These are phyloP conservation scores for Ptychochromis oligacanthus DNA, from an alignment of 2,113 vertebrate species.

Conservation along the genomic window DNA sequence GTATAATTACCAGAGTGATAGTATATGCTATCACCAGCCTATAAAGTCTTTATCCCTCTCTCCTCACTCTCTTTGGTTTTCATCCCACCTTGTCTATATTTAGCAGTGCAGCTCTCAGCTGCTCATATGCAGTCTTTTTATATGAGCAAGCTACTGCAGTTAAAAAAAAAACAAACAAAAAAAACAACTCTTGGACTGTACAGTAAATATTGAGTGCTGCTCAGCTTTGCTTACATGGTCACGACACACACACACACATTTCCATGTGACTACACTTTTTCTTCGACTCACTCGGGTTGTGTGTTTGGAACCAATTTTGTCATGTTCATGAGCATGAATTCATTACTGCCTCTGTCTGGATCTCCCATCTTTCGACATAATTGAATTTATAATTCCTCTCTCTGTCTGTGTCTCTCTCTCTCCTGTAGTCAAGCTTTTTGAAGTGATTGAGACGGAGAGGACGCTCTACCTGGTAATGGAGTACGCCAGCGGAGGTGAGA, in stretches of 20 bases:
- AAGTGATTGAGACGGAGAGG: constrained; percentile 97
- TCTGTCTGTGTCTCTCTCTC: constrained; percentile 9
- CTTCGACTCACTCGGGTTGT: background rate
- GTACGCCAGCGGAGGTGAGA: constrained; percentile 95
- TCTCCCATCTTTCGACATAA: constrained; percentile 8
- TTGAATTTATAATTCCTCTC: constrained; percentile 22
- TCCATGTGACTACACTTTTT: constrained; percentile 3
- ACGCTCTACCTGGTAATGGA: constrained; percentile 98
- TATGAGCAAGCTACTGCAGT: constrained; percentile 25
- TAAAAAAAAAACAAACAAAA: background rate
- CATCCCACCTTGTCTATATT: constrained; percentile 68
- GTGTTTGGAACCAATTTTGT: constrained; percentile 6
- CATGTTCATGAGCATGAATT: background rate
- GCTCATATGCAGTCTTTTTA: constrained; percentile 36
- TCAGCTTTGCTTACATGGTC: constrained; percentile 6
- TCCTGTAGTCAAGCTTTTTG: constrained; percentile 92
- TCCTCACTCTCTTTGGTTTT: constrained; percentile 14
- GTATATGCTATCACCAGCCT: constrained; percentile 12
- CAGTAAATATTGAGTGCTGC: constrained; percentile 39
- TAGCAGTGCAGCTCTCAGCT: constrained; percentile 46
- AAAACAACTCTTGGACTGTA: background rate
- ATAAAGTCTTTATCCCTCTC: background rate
- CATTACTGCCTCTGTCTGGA: background rate
- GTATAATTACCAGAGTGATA: constrained; percentile 39
- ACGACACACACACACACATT: constrained; percentile 1